Evolutionary conservation across 2,888 invertebrate species (phyloP).

Genomic region (Halictus quadricinctus): DNA sequence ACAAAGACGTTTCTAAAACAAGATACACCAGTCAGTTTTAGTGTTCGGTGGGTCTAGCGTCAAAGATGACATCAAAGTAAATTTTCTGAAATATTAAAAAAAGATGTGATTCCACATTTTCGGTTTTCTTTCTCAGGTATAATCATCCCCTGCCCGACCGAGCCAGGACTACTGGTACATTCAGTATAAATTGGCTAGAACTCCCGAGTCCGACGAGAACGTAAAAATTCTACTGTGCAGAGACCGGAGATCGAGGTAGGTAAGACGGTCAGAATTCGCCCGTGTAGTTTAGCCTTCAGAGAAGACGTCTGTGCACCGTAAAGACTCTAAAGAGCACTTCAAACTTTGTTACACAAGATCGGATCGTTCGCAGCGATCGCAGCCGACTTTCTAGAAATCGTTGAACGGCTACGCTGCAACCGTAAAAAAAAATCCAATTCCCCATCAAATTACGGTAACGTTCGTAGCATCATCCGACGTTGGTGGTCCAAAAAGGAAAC

Average conservation of each 20-base stretch:
- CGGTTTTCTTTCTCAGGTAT: background rate
- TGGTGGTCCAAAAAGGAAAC: background rate
- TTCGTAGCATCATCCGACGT: background rate
- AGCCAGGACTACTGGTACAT: background rate
- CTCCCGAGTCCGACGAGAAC: background rate
- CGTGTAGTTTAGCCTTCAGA: background rate
- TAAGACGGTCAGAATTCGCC: background rate
- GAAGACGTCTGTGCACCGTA: background rate
- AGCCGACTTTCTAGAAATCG: background rate
- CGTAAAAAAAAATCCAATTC: background rate
- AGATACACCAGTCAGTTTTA: too few species aligned
- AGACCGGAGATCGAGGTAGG: background rate
- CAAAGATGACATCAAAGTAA: background rate
- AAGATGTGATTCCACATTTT: background rate
- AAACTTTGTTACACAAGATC: background rate
- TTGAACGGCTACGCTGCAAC: background rate
- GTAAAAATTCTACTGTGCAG: background rate
- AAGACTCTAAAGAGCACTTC: too few species aligned
- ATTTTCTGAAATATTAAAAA: background rate
- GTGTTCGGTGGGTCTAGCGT: too few species aligned
- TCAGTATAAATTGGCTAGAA: background rate
- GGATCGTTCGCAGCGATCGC: background rate
- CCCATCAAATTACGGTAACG: background rate
- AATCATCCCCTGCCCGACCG: background rate
- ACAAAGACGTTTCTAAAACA: background rate